Evolutionary conservation across 2,113 vertebrate species (phyloP).

Genomic region (Prinia subflava): DNA sequence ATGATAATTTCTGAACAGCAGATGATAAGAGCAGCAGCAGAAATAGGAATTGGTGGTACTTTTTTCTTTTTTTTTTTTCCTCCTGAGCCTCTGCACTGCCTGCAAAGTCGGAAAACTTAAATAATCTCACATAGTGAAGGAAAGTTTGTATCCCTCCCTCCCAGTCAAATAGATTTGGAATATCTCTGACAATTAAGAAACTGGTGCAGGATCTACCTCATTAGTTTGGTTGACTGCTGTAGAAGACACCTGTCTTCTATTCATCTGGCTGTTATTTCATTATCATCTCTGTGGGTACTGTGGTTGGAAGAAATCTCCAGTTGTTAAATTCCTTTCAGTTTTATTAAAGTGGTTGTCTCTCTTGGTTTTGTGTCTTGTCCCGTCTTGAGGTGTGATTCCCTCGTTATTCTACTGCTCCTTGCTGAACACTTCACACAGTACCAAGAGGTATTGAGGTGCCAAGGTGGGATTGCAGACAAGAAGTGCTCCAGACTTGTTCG

Average conservation of each 20-base stretch:
- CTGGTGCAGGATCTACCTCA: not conserved
- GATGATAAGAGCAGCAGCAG: not conserved
- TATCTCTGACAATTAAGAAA: not conserved
- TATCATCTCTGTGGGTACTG: not conserved
- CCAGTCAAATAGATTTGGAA: not conserved
- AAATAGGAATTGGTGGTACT: not conserved
- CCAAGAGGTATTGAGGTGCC: not conserved
- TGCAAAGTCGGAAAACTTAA: slow-evolving; percentile 5
- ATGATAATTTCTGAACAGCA: not conserved
- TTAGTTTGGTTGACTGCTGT: not conserved
- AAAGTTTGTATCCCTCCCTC: not conserved
- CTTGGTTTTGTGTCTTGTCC: not conserved
- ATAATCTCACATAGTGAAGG: not conserved
- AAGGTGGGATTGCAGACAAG: not conserved
- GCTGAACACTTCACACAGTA: not conserved
- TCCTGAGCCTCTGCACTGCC: not conserved
- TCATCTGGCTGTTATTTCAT: not conserved
- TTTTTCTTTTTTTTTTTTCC: not conserved
- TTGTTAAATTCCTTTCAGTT: not conserved
- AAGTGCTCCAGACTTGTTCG: not conserved
- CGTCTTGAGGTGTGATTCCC: not conserved
- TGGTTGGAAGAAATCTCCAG: not conserved
- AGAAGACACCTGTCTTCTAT: not conserved
- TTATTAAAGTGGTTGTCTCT: not conserved
- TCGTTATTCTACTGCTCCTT: not conserved